A percentile compares a stretch with the other conserved stretches of the same genome.
phyloP scores from a whole-genome alignment of 2,797 vertebrate genomes.

The Neosalanx taihuensis region DNA sequence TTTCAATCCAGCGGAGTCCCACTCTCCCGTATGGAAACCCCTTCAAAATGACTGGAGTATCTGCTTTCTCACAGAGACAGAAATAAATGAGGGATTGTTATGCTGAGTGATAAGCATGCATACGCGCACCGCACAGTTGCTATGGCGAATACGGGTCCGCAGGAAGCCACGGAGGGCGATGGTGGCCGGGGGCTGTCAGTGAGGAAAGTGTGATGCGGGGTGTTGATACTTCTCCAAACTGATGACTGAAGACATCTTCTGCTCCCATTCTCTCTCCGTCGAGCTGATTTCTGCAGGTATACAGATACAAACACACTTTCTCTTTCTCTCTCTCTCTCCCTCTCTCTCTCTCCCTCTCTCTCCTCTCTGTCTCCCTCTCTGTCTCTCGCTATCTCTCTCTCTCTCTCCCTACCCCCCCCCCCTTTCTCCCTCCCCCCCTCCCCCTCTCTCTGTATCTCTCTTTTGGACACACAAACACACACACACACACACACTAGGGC shows the following conservation, averaged over 20 bases:
- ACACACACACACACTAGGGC: too few relatives aligned
- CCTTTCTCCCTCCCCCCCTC: not conserved
- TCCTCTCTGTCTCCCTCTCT: too few relatives aligned
- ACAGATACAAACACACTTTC: not conserved
- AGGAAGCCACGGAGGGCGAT: not conserved
- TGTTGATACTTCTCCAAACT: slow-evolving; percentile 32
- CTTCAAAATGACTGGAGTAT: slow-evolving; percentile 63
- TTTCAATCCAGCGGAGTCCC: not conserved
- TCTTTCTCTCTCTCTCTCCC: too few relatives aligned
- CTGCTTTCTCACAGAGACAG: slow-evolving; percentile 65
- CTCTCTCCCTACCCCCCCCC: too few relatives aligned
- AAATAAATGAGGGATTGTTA: slow-evolving; percentile 70
- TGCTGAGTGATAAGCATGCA: slow-evolving; percentile 39
- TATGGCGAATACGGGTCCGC: not conserved
- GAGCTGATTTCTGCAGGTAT: too few relatives aligned
- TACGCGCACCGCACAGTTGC: slow-evolving; percentile 5
- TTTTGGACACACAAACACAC: not conserved
- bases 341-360: too few relatives aligned
- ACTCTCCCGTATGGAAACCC: slow-evolving; percentile 55
- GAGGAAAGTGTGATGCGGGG: slow-evolving; percentile 32
- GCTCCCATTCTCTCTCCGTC: not conserved
- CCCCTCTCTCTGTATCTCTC: not conserved
- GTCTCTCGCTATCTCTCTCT: too few relatives aligned
- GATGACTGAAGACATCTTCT: not conserved
- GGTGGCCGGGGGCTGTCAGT: slow-evolving; percentile 38